Conservation (phyloP, 2,113 vertebrate genomes). For the Chaetorhynchus papuensis region DNA sequence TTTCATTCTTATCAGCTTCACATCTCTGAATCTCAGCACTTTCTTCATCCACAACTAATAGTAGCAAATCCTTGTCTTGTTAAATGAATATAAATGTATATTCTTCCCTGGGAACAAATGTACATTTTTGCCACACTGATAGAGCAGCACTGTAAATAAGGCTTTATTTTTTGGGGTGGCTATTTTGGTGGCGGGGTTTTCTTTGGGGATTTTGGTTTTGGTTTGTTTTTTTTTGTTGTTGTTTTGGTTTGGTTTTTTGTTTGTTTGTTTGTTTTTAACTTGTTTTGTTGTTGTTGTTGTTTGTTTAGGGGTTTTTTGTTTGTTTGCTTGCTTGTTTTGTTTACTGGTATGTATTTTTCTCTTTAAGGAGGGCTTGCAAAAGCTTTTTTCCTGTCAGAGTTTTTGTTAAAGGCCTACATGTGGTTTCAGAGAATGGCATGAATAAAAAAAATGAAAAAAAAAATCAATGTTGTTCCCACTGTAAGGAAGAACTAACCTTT, state of each 20-base stretch:
- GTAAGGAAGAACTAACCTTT: slow-evolving; percentile 20
- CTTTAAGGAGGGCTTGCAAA: background rate
- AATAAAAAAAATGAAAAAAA: background rate
- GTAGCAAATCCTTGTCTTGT: background rate
- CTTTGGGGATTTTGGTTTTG: background rate
- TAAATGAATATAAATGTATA: background rate
- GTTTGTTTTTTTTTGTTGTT: background rate
- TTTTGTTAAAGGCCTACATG: background rate
- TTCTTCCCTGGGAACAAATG: background rate
- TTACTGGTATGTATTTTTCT: background rate
- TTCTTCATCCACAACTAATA: background rate
- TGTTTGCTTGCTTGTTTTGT: background rate
- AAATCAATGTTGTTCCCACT: background rate
- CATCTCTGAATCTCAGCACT: background rate
- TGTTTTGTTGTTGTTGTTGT: background rate
- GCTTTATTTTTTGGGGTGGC: rapidly evolving
- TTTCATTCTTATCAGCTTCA: background rate
- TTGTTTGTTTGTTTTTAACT: background rate
- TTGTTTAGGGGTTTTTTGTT: background rate
- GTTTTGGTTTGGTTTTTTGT: background rate
- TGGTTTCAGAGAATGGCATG: background rate
- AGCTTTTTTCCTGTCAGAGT: background rate
- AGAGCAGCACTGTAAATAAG: background rate
- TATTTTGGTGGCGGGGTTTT: background rate
- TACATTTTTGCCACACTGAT: background rate